phyloP scores from a whole-genome alignment of 2,888 invertebrate genomes.

The Tachina lurida region DNA sequence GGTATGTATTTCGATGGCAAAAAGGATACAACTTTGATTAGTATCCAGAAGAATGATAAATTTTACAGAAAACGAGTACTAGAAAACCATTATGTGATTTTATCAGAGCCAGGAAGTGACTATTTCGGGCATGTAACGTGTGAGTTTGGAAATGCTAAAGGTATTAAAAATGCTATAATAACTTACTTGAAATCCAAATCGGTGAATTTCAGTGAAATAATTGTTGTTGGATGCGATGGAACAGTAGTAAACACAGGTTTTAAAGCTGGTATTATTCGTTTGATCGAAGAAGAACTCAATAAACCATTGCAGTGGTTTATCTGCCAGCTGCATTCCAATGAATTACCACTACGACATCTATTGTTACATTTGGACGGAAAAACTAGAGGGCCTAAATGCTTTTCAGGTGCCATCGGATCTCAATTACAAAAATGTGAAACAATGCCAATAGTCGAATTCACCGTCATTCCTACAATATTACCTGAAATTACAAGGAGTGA shows the following conservation, averaged over 20 bases:
- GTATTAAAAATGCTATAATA: not conserved
- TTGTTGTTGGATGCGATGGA: conserved; percentile 36
- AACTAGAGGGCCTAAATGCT: too few relatives aligned
- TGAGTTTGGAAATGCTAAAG: not conserved
- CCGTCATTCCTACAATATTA: not conserved
- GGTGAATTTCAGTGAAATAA: conserved; percentile 9
- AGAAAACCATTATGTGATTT: not conserved
- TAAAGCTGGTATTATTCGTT: conserved; percentile 24
- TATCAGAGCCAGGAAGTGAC: not conserved
- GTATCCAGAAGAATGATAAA: not conserved
- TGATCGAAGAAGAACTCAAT: conserved; percentile 33
- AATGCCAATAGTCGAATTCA: conserved; percentile 1
- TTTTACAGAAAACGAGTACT: not conserved
- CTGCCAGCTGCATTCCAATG: conserved; percentile 1
- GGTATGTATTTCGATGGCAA: not conserved
- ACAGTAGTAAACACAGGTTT: conserved; percentile 31
- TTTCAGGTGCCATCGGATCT: too few relatives aligned
- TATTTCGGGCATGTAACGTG: not conserved
- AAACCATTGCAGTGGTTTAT: conserved; percentile 33
- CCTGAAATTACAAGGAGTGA: not conserved
- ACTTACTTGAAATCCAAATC: not conserved
- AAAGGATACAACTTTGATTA: too few relatives aligned
- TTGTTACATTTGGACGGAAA: not conserved
- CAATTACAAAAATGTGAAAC: not conserved
- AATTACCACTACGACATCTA: not conserved